Evolutionary conservation across 1,140 invertebrate species (phyloP).

Genomic region (Patella vulgata): DNA sequence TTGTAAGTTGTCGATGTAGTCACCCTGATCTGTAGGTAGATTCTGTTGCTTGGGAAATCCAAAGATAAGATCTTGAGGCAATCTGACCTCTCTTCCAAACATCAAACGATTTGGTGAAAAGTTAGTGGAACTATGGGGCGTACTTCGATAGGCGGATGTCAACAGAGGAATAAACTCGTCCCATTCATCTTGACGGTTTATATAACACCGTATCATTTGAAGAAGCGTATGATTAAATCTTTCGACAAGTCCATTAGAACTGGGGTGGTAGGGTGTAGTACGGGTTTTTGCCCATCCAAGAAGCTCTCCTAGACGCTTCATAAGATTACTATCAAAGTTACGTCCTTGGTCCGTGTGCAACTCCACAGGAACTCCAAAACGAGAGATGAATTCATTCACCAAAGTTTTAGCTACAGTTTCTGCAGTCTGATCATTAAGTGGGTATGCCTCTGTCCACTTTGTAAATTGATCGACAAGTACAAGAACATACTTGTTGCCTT

Average conservation of each 20-base stretch:
- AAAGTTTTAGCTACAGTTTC: constrained; percentile 12
- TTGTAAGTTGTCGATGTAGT: too few relatives aligned
- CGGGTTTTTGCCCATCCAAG: too few relatives aligned
- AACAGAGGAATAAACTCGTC: constrained; percentile 31
- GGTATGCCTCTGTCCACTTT: constrained; percentile 18
- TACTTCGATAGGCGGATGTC: constrained; percentile 26
- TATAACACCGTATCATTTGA: constrained; percentile 22
- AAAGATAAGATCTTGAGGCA: neutral
- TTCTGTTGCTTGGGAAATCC: too few relatives aligned
- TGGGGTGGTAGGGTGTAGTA: too few relatives aligned
- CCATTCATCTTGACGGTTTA: constrained; percentile 30
- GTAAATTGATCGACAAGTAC: constrained; percentile 27
- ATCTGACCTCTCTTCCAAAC: neutral
- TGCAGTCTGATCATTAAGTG: constrained; percentile 9
- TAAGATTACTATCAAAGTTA: constrained; percentile 18
- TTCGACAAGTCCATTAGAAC: too few relatives aligned
- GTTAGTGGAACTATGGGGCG: constrained; percentile 29
- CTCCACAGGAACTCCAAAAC: constrained; percentile 19
- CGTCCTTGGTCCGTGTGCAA: constrained; percentile 21
- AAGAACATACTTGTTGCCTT: constrained; percentile 21
- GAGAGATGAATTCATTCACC: constrained; percentile 13
- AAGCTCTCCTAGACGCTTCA: constrained; percentile 13
- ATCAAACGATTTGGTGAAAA: constrained; percentile 29
- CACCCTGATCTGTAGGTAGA: too few relatives aligned
- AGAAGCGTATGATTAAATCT: constrained; percentile 37